A percentile compares a stretch with the other conserved stretches of the same genome.
Evolutionary conservation across 92 coral and sea anemone species (phyloP).

Genomic region (Palythoa grandiflora): DNA sequence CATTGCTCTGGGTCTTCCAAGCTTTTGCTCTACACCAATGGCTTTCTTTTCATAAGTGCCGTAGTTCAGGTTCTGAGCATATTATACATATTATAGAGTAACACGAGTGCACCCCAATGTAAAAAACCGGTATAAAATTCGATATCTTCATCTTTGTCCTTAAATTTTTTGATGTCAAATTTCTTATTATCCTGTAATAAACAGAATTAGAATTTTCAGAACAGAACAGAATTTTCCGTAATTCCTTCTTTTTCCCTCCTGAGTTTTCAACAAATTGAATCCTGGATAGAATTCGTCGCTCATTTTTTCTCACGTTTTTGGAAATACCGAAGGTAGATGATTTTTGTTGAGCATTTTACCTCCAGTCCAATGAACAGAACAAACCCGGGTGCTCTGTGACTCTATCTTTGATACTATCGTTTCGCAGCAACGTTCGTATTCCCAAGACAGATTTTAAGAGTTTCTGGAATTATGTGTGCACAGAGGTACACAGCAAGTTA

Average conservation of each 20-base stretch:
- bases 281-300: not conserved
- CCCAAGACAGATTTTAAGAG: no score
- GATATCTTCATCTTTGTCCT: conserved; percentile 8
- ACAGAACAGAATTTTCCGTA: no score
- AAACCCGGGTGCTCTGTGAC: conserved; percentile 36
- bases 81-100: not conserved
- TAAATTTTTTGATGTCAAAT: conserved; percentile 8
- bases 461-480: no score
- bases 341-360: conserved; percentile 49
- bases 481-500: no score
- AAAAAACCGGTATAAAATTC: conserved; percentile 8
- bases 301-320: conserved; percentile 23
- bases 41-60: conserved; percentile 32
- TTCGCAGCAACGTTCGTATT: not conserved
- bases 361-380: conserved; percentile 61
- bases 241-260: no score
- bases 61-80: not conserved
- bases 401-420: conserved; percentile 53
- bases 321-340: conserved; percentile 57
- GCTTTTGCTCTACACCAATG: conserved; percentile 24
- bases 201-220: no score
- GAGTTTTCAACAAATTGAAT: no score
- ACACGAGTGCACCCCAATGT: not conserved
- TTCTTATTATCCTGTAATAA: not conserved
- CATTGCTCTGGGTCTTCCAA: conserved; percentile 21